Conservation (phyloP, 2,888 invertebrate species). For the Gnatocerus cornutus region DNA sequence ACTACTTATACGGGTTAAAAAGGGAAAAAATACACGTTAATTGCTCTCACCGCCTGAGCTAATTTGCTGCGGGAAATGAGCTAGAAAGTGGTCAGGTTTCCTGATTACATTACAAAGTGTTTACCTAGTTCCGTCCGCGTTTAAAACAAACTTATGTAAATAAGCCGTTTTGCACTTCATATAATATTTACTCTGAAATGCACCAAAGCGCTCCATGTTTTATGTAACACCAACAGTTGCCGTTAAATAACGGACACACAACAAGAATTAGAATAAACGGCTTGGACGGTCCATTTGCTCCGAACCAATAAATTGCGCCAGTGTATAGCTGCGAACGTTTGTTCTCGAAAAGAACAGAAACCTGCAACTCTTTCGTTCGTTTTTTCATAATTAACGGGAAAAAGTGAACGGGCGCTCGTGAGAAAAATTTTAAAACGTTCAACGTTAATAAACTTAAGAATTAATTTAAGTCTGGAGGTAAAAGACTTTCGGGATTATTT, state of each 20-base stretch:
- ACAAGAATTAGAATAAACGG: slow-evolving; percentile 19
- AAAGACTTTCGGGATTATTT: slow-evolving; percentile 1
- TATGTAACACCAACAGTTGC: slow-evolving; percentile 11
- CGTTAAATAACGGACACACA: slow-evolving; percentile 11
- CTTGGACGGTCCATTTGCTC: slow-evolving; percentile 12
- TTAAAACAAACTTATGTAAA: slow-evolving; percentile 37
- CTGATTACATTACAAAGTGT: slow-evolving; percentile 20
- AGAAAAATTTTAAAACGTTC: slow-evolving; percentile 18
- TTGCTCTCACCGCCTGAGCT: not conserved
- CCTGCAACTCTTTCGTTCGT: not conserved
- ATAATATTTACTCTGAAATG: slow-evolving; percentile 27
- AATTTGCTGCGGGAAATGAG: slow-evolving; percentile 20
- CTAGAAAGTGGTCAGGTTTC: slow-evolving; percentile 24
- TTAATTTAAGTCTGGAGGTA: slow-evolving; percentile 24
- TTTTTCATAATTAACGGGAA: slow-evolving; percentile 24
- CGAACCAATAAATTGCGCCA: slow-evolving; percentile 19
- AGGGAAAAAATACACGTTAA: slow-evolving; percentile 8
- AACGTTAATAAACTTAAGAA: slow-evolving; percentile 25
- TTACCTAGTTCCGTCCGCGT: slow-evolving; percentile 6
- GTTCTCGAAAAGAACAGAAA: not conserved
- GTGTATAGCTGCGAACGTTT: not conserved
- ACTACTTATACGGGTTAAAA: not conserved
- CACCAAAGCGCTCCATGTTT: slow-evolving; percentile 10
- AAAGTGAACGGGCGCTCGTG: slow-evolving; percentile 3
- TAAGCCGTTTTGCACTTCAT: slow-evolving; percentile 19